phyloP scores from a whole-genome alignment of 2,113 vertebrate species.

The Colaptes auratus region DNA sequence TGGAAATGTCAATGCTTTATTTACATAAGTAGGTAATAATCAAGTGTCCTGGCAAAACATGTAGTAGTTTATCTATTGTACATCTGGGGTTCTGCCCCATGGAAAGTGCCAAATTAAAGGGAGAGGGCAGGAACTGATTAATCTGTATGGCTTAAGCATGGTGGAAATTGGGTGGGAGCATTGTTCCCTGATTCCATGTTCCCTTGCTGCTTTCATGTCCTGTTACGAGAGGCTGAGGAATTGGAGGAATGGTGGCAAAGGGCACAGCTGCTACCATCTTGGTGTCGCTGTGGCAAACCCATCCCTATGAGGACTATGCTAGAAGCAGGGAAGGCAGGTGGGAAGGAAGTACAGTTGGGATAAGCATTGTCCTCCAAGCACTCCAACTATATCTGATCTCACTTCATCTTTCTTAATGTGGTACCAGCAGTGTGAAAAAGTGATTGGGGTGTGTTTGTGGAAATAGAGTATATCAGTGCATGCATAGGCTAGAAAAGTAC shows the following conservation, averaged over 20 bases:
- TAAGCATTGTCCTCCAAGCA: not conserved
- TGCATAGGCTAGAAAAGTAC: not conserved
- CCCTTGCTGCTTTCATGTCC: not conserved
- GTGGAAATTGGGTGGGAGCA: not conserved
- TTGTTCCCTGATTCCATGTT: not conserved
- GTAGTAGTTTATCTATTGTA: not conserved
- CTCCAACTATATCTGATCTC: not conserved
- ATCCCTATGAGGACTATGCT: not conserved
- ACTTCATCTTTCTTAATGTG: not conserved
- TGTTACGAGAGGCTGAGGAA: not conserved
- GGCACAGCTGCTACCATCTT: not conserved
- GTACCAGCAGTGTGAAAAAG: not conserved
- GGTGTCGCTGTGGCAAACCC: not conserved
- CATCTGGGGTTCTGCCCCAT: conserved; percentile 6
- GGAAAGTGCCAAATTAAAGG: not conserved
- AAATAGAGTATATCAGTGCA: not conserved
- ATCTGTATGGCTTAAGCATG: not conserved
- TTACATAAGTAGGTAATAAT: not conserved
- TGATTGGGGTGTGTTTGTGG: not conserved
- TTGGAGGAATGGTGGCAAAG: not conserved
- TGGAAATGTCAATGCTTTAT: not conserved
- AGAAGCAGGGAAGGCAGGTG: not conserved
- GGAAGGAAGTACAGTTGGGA: not conserved
- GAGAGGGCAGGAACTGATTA: not conserved
- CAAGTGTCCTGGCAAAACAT: not conserved